These are phyloP conservation scores for Phrynocephalus vlangalii DNA, from an alignment of 2,797 vertebrate species.

Conservation along the genomic window DNA sequence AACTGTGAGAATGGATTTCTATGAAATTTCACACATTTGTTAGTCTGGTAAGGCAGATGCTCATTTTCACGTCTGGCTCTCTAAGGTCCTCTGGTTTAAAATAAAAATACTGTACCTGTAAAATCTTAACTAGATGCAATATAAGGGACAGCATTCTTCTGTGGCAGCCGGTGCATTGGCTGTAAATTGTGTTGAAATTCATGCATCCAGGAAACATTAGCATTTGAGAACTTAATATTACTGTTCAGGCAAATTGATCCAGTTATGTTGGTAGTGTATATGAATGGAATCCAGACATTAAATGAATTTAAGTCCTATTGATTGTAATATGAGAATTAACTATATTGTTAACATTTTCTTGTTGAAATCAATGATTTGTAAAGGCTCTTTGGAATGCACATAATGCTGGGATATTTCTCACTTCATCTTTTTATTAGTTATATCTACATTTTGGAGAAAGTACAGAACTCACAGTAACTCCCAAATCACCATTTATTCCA, in stretches of 20 bases:
- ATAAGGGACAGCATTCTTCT: slow-evolving; percentile 28
- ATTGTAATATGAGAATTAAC: slow-evolving; percentile 10
- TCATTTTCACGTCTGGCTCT: slow-evolving; percentile 65
- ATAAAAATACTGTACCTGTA: slow-evolving; percentile 46
- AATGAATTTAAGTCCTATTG: slow-evolving; percentile 13
- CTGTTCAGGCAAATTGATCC: slow-evolving; percentile 10
- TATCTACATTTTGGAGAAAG: background rate
- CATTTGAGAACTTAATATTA: slow-evolving; percentile 20
- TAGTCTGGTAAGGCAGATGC: slow-evolving; percentile 63
- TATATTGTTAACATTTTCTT: slow-evolving; percentile 5
- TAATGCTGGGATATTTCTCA: background rate
- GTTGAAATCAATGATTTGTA: slow-evolving; percentile 15
- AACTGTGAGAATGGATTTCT: slow-evolving; percentile 69
- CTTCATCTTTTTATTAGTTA: background rate
- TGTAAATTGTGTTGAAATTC: slow-evolving; percentile 30
- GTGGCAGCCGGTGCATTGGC: slow-evolving; percentile 44
- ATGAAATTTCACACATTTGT: slow-evolving; percentile 71
- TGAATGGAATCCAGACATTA: slow-evolving; percentile 11
- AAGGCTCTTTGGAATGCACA: background rate
- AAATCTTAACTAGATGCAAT: slow-evolving; percentile 43
- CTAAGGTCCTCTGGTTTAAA: slow-evolving; percentile 57
- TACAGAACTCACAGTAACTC: background rate
- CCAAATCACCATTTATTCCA: background rate
- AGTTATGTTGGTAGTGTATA: background rate
- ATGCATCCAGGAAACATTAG: slow-evolving; percentile 32